Evolutionary conservation across 1,140 invertebrate genomes (phyloP).

Genomic region (Wiebesia pumilae): DNA sequence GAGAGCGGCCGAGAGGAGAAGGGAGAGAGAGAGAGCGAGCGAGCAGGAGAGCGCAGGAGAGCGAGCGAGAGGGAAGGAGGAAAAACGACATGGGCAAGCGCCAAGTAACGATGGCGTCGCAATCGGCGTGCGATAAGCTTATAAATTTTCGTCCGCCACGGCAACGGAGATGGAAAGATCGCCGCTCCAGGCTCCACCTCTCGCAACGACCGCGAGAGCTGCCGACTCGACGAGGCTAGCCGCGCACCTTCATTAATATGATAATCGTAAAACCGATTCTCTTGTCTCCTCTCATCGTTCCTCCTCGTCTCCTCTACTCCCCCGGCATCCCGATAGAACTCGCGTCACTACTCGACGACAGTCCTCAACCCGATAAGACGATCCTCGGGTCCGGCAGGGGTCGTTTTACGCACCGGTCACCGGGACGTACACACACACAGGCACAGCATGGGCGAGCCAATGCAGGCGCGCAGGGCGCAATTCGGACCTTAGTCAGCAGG

Average conservation of each 20-base stretch:
- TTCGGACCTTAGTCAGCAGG: too few relatives aligned
- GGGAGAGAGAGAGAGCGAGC: neutral
- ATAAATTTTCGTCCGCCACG: constrained; percentile 43
- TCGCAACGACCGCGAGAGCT: constrained; percentile 50
- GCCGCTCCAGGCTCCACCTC: constrained; percentile 50
- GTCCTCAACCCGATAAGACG: neutral
- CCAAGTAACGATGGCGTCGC: constrained; percentile 14
- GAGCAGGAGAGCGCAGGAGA: neutral
- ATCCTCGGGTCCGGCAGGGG: neutral
- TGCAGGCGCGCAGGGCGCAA: neutral
- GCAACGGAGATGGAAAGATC: constrained; percentile 46
- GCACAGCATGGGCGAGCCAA: neutral
- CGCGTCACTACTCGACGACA: neutral
- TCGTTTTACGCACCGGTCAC: neutral
- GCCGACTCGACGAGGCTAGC: constrained; percentile 43
- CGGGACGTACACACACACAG: constrained; percentile 4
- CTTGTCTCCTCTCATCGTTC: constrained; percentile 29
- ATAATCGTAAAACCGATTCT: constrained; percentile 57
- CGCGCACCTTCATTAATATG: constrained; percentile 64
- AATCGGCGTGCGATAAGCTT: constrained; percentile 40
- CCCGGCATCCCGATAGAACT: neutral
- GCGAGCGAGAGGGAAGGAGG: neutral
- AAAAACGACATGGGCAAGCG: constrained; percentile 5
- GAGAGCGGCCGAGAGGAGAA: neutral
- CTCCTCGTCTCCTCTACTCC: neutral